Evolutionary conservation across 53 echinoderm and acorn worm species (phyloP).

Genomic region (Echinometra lucunter): DNA sequence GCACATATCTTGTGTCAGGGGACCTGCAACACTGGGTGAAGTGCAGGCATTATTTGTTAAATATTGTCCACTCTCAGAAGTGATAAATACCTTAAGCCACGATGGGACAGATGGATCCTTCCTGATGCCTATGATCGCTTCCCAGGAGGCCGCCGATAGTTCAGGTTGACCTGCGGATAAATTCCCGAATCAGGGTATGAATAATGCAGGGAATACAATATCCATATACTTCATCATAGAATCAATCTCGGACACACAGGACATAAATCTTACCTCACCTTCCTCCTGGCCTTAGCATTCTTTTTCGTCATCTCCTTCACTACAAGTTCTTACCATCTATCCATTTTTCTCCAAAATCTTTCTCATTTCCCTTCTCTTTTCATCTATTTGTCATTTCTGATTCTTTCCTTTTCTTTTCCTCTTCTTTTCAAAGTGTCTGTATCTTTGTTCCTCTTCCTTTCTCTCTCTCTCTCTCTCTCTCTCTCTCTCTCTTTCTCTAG

Average conservation of each 20-base stretch:
- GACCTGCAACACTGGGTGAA: not conserved
- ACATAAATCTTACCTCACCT: conserved; percentile 28
- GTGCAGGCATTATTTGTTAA: not conserved
- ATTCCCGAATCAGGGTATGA: conserved; percentile 39
- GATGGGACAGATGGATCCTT: conserved; percentile 82
- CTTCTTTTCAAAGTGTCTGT: not conserved
- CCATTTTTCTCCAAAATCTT: not conserved
- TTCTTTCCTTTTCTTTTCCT: not conserved
- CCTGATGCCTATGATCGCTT: conserved; percentile 47
- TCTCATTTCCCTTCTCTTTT: not conserved
- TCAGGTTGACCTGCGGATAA: conserved; percentile 62
- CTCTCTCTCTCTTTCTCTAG: not conserved
- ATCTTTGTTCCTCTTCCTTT: not conserved
- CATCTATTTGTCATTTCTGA: too few relatives aligned
- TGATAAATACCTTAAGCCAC: conserved; percentile 79
- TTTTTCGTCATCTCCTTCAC: not conserved
- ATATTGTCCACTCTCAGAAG: not conserved
- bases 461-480: conserved; percentile 18
- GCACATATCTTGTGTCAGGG: not conserved
- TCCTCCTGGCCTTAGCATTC: not conserved
- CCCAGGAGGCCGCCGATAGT: conserved; percentile 59
- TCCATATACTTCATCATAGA: conserved; percentile 46
- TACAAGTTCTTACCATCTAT: not conserved
- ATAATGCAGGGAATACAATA: conserved; percentile 63
- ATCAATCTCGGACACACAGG: conserved; percentile 39